These are phyloP conservation scores for Trachelus tabidus DNA, from an alignment of 2,888 invertebrate species.

Conservation along the genomic window DNA sequence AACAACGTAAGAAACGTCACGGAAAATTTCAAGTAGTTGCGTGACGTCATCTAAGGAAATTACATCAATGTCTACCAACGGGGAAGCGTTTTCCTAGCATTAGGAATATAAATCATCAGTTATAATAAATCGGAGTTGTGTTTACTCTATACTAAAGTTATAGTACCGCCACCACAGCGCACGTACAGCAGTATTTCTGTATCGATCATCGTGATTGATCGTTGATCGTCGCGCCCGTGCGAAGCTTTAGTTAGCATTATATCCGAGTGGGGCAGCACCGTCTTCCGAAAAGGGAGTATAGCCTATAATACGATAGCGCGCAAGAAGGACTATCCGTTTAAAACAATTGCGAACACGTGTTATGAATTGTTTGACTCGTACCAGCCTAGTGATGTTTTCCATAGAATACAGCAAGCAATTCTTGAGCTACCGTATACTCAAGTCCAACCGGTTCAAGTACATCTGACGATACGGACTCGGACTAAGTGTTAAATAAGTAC, in stretches of 20 bases:
- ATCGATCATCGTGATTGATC: not conserved
- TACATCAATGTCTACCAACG: conserved; percentile 18
- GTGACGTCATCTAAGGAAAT: not conserved
- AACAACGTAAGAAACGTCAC: not conserved
- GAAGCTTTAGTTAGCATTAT: not conserved
- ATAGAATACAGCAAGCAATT: conserved; percentile 66
- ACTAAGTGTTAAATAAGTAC: conserved; percentile 48
- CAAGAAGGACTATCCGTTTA: not conserved
- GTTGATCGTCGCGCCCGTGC: not conserved
- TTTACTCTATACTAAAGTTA: not conserved
- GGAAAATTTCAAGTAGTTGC: not conserved
- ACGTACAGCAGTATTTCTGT: not conserved
- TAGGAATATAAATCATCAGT: not conserved
- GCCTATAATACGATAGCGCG: not conserved
- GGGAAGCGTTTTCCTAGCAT: conserved; percentile 21
- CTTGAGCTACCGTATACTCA: conserved; percentile 65
- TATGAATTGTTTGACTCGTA: conserved; percentile 28
- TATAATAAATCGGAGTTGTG: not conserved
- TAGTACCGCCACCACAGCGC: not conserved
- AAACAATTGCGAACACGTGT: conserved; percentile 26
- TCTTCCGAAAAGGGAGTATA: not conserved
- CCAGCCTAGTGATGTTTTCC: conserved; percentile 63
- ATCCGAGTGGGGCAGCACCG: not conserved
- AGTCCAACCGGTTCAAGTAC: conserved; percentile 65
- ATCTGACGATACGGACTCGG: conserved; percentile 67